Evolutionary conservation across 1,140 invertebrate genomes (phyloP), one percentile per base, ranked within the genome.

Genomic region (Danaus plexippus): DNA sequence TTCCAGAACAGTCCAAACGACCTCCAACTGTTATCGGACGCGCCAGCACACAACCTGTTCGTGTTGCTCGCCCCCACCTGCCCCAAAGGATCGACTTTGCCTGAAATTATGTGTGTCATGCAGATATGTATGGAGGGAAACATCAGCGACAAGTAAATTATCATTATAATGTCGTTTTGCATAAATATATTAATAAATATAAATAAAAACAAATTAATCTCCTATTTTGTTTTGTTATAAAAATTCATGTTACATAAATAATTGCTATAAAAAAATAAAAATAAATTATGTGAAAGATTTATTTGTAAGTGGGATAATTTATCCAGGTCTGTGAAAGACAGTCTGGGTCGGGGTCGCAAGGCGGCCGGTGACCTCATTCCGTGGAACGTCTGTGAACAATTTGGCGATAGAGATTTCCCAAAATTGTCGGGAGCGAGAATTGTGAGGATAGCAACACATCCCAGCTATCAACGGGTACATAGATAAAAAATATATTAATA

Each of bases 11-110:
- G 94, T 55, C 98, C 98, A 1, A 99, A 99, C 89, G 98, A 99
- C 89, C 88, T 99, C 9, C 98, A 99, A 90, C 94, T 99, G 91
- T 91, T 99, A 87, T 98, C 97, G 9, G 98, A 99, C 90, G 98
- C 98, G 9, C 98, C 98, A 0, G 97, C 97, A 5, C 98, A 99
- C 89, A 95, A 98, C 85, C 80, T 99, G 12, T 99, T 99, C 88
- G 98, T 96, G 74, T 87, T 99, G 11, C 88, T 99, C 49, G 96
- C 96, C 0, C 97, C 98, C 1, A 90, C 95, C 1, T 89, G 93
- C 66, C 88, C 91, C 6, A 89, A 92, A 40, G 89, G 89, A 58
- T 93, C 93, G 61, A 74, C 89, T 44, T 85, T 99, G 53, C 98
- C 98, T 0, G 96, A 99, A 82, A 93, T 99, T 49, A 88, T 98